phyloP scores from a whole-genome alignment of 2,113 vertebrate genomes.

The Charadrius vociferus region DNA sequence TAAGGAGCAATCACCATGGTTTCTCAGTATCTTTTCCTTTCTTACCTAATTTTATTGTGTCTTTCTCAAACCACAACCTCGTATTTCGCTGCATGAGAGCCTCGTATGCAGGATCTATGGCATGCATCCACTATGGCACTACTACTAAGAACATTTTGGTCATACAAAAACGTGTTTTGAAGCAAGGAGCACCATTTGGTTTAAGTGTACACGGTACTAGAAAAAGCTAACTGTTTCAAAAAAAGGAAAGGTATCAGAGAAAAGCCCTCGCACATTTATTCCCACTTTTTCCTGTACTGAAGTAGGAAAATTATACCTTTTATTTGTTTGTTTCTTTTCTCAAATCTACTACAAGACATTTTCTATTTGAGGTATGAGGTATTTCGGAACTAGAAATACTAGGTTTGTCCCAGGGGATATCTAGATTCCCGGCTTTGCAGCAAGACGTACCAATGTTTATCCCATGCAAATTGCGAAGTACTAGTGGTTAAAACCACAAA shows the following conservation, averaged over 20 bases:
- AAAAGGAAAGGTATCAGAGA: neutral
- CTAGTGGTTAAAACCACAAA: neutral
- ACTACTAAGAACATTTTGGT: neutral
- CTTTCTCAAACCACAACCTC: neutral
- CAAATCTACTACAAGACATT: neutral
- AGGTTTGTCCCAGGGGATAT: neutral
- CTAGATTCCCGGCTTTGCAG: neutral
- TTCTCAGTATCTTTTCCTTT: neutral
- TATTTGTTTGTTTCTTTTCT: neutral
- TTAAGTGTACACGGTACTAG: neutral
- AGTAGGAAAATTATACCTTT: neutral
- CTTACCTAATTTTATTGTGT: neutral
- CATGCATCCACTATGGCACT: neutral
- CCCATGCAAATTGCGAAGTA: neutral
- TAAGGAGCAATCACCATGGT: fast-evolving
- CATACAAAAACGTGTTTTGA: neutral
- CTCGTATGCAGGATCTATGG: neutral
- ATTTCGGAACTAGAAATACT: neutral
- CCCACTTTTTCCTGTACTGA: fast-evolving
- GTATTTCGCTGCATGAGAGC: neutral
- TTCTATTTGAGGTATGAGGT: neutral
- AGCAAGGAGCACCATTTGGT: neutral
- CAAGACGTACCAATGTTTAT: neutral
- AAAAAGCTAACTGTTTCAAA: neutral
- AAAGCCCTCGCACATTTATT: neutral